A percentile compares a stretch with the other conserved stretches of the same genome.
Evolutionary conservation across 2,113 vertebrate species (phyloP).

Genomic region (Smithornis capensis): DNA sequence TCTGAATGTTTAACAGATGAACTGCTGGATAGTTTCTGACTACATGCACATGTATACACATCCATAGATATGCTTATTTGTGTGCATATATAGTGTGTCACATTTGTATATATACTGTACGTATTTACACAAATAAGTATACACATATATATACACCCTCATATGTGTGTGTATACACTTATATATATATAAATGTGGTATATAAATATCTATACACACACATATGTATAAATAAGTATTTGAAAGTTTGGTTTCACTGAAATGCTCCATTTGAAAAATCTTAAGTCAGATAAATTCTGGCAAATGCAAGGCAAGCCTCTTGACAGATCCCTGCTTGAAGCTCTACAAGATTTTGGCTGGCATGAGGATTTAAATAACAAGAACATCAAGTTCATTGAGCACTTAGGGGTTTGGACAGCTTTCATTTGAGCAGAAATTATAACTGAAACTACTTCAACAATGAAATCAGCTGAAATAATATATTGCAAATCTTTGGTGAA

Average conservation of each 20-base stretch:
- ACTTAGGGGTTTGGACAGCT: background rate
- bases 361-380: background rate
- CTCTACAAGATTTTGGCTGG: background rate
- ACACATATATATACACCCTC: background rate
- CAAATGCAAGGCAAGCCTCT: background rate
- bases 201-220: background rate
- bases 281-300: background rate
- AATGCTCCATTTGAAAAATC: background rate
- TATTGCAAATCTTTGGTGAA: background rate
- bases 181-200: background rate
- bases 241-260: background rate
- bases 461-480: background rate
- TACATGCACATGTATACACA: background rate
- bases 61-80: accelerated
- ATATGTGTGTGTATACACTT: background rate
- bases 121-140: background rate
- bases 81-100: background rate
- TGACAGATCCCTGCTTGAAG: background rate
- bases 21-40: background rate
- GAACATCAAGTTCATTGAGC: background rate
- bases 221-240: background rate
- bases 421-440: background rate
- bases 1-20: background rate
- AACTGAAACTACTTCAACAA: background rate
- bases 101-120: background rate